phyloP scores from a whole-genome alignment of 2,797 vertebrate species.

The Rhodeus uyekii region DNA sequence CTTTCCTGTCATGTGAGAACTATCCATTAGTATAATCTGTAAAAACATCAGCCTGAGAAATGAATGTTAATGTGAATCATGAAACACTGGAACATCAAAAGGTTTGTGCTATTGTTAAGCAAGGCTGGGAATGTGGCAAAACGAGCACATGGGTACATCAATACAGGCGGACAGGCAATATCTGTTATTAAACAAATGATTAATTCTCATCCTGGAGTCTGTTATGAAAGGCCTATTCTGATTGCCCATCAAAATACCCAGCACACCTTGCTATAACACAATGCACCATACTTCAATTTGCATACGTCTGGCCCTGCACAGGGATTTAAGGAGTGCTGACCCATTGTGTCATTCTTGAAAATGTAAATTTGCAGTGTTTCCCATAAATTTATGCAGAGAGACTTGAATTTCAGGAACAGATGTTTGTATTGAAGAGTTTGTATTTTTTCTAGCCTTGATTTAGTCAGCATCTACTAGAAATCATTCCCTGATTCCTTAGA shows the following conservation, averaged over 20 bases:
- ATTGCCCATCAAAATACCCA: constrained; percentile 28
- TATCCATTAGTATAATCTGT: neutral
- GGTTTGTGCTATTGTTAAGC: constrained; percentile 23
- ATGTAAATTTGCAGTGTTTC: constrained; percentile 63
- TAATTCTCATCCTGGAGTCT: constrained; percentile 19
- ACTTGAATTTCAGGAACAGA: constrained; percentile 45
- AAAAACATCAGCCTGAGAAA: neutral
- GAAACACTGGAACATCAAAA: constrained; percentile 23
- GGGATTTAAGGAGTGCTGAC: constrained; percentile 44
- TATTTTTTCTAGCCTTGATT: neutral
- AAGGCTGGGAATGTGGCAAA: neutral
- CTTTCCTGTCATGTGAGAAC: neutral
- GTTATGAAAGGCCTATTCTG: neutral
- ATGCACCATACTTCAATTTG: constrained; percentile 24
- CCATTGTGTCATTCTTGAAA: constrained; percentile 58
- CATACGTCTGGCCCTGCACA: constrained; percentile 44
- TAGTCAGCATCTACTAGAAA: neutral
- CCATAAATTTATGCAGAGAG: constrained; percentile 65
- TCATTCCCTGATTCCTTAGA: neutral
- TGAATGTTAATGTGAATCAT: constrained; percentile 9
- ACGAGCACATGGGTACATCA: neutral
- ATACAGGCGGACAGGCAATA: constrained; percentile 12
- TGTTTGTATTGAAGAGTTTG: constrained; percentile 41
- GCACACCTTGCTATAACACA: constrained; percentile 8
- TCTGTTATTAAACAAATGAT: constrained; percentile 29